These are phyloP conservation scores for Cyclophora punctaria DNA, from an alignment of 2,888 invertebrate species.

Conservation along the genomic window DNA sequence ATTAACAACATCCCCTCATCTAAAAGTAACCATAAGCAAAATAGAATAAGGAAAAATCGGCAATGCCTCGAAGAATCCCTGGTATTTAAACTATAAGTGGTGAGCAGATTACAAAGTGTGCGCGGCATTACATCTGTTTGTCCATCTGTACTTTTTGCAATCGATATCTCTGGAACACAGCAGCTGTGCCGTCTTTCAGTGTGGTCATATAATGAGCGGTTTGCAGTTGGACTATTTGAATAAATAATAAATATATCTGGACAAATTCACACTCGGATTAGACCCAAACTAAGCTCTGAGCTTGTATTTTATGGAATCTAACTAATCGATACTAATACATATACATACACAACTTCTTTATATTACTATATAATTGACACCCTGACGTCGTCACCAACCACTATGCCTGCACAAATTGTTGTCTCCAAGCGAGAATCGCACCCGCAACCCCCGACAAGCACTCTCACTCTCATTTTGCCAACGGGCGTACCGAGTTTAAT, in stretches of 20 bases:
- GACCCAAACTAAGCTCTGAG: too few species aligned
- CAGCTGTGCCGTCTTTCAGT: conserved; percentile 49
- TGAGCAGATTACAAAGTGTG: conserved; percentile 19
- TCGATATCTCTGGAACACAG: conserved; percentile 61
- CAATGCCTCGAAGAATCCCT: background rate
- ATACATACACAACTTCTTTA: background rate
- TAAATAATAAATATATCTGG: too few species aligned
- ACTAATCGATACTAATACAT: background rate
- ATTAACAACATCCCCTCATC: conserved; percentile 6
- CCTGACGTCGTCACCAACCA: too few species aligned
- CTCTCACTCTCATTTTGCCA: too few species aligned
- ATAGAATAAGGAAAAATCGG: background rate
- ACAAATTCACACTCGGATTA: too few species aligned
- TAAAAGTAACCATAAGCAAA: background rate
- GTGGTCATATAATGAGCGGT: conserved; percentile 4
- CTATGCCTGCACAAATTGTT: too few species aligned
- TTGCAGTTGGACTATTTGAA: background rate
- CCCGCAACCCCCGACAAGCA: too few species aligned
- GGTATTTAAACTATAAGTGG: background rate
- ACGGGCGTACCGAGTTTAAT: background rate
- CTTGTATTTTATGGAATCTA: too few species aligned
- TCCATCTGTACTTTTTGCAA: conserved; percentile 57
- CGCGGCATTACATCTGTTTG: conserved; percentile 40
- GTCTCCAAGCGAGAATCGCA: too few species aligned
- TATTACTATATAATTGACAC: too few species aligned